Evolutionary conservation across 2,113 vertebrate genomes (phyloP).

Genomic region (Mastomys natalensis): DNA sequence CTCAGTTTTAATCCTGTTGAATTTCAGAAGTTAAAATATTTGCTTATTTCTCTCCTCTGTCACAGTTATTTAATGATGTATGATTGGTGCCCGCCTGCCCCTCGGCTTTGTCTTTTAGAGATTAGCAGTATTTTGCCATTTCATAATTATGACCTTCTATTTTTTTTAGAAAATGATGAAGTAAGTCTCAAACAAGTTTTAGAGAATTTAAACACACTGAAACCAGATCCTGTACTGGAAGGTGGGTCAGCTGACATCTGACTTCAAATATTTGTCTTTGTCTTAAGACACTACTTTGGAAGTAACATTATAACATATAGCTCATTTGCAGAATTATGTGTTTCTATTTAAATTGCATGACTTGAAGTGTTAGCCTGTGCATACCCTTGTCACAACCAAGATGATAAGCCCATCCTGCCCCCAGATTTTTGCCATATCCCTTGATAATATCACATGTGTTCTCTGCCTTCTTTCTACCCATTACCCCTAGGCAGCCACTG

Average conservation of each 20-base stretch:
- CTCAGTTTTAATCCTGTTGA: slow-evolving; percentile 20
- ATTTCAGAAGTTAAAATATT: slow-evolving; percentile 46
- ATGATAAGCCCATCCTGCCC: background rate
- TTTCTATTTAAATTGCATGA: slow-evolving; percentile 13
- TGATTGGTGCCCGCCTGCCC: background rate
- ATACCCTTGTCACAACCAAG: background rate
- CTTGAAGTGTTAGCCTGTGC: background rate
- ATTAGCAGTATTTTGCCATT: background rate
- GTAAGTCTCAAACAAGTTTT: slow-evolving; percentile 65
- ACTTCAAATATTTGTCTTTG: background rate
- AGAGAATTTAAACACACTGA: slow-evolving; percentile 42
- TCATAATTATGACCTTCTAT: slow-evolving; percentile 33
- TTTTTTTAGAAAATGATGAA: slow-evolving; percentile 65
- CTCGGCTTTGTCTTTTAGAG: background rate
- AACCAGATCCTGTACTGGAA: slow-evolving; percentile 47
- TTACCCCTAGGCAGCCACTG: background rate
- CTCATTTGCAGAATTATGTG: background rate
- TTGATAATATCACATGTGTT: background rate
- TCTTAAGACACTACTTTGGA: background rate
- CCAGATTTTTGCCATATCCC: background rate
- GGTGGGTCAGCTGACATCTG: slow-evolving; percentile 43
- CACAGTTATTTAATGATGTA: background rate
- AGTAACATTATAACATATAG: background rate
- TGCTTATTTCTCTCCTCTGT: background rate
- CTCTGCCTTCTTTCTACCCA: background rate